Conservation (phyloP, 2,888 invertebrate genomes). For the Leistus spinibarbis region DNA sequence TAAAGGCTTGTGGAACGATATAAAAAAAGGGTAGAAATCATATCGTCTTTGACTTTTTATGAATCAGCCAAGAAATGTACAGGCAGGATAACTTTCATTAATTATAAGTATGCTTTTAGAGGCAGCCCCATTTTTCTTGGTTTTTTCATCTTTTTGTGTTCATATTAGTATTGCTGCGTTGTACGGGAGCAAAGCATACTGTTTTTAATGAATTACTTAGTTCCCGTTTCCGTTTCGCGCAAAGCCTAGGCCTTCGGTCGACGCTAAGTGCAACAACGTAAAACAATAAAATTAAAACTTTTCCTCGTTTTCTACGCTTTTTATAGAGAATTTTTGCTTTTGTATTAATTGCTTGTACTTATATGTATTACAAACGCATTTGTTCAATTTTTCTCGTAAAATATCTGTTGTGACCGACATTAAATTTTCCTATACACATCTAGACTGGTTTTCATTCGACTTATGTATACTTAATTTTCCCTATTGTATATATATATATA, state of each 20-base stretch:
- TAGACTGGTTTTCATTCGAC: too few species aligned
- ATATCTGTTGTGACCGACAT: too few species aligned
- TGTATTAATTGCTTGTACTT: not conserved
- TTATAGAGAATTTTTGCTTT: not conserved
- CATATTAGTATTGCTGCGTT: constrained; percentile 9
- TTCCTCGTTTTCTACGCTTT: not conserved
- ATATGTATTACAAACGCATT: not conserved
- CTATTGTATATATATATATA: too few species aligned
- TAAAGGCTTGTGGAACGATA: too few species aligned
- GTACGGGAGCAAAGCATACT: not conserved
- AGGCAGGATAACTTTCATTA: constrained; percentile 6
- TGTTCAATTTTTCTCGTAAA: not conserved
- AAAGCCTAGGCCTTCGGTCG: not conserved
- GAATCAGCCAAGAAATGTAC: not conserved
- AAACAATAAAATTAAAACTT: not conserved
- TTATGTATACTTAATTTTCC: too few species aligned
- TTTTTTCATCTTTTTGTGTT: constrained; percentile 26
- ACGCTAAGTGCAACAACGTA: not conserved
- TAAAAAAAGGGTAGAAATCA: too few species aligned
- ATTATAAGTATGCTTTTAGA: constrained; percentile 35
- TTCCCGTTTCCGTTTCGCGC: not conserved
- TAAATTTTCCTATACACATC: too few species aligned
- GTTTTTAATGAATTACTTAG: constrained; percentile 21
- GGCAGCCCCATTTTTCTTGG: not conserved
- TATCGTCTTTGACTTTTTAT: not conserved